Conservation (phyloP, 2,113 vertebrate species). For the Equus przewalskii region DNA sequence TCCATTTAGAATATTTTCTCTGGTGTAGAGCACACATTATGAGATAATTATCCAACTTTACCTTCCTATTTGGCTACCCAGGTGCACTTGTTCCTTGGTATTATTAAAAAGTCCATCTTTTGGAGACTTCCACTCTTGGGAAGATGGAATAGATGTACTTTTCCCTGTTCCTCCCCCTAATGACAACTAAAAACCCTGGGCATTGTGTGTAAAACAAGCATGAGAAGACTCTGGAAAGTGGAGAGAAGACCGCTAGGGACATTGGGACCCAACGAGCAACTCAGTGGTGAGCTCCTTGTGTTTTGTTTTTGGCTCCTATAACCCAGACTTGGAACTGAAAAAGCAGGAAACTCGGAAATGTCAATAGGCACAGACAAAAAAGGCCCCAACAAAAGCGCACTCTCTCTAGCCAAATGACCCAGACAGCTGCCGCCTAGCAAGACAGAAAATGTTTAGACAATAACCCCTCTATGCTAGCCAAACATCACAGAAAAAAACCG, state of each 20-base stretch:
- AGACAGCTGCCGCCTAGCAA: not conserved
- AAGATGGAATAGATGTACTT: not conserved
- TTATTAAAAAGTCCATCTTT: not conserved
- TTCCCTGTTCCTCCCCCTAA: not conserved
- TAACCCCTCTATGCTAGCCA: not conserved
- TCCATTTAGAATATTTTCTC: not conserved
- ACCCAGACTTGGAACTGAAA: not conserved
- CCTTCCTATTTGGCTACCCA: not conserved
- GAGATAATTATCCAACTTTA: not conserved
- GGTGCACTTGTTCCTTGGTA: not conserved
- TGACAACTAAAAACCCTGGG: not conserved
- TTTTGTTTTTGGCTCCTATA: not conserved
- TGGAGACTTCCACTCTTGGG: not conserved
- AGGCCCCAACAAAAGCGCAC: not conserved
- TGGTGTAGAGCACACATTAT: not conserved
- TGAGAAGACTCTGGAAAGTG: not conserved
- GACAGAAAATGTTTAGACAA: not conserved
- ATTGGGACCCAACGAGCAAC: not conserved
- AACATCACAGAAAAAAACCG: not conserved
- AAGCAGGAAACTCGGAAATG: not conserved
- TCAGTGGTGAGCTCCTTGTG: not conserved
- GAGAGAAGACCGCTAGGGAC: not conserved
- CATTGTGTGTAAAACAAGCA: not conserved
- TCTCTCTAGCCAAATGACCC: not conserved
- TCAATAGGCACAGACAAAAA: not conserved